Conservation (phyloP, 2,888 invertebrate species). For the Meteorus colon region DNA sequence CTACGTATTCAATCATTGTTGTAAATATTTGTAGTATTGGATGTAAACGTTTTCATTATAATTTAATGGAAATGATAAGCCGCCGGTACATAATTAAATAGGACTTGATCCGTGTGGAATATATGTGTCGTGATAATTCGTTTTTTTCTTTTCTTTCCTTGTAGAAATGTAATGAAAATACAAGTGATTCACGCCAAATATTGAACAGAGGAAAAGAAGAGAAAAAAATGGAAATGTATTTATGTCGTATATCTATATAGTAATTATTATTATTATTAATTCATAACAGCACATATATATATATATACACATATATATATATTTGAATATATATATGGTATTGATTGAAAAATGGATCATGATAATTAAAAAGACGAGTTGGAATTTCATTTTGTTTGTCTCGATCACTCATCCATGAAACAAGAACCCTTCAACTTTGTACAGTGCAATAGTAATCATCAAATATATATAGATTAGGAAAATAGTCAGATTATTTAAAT, state of each 20-base stretch:
- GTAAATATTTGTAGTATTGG: slow-evolving; percentile 58
- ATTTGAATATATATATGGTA: neutral
- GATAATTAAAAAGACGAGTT: slow-evolving; percentile 27
- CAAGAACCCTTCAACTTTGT: neutral
- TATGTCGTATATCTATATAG: slow-evolving; percentile 55
- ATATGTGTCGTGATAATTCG: neutral
- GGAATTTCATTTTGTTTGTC: slow-evolving; percentile 37
- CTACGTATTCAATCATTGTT: slow-evolving; percentile 56
- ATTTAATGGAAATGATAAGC: slow-evolving; percentile 30
- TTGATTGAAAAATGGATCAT: slow-evolving; percentile 8
- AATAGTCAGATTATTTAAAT: no score
- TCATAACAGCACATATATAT: slow-evolving; percentile 1
- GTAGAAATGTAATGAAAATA: slow-evolving; percentile 38
- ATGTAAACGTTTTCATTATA: slow-evolving; percentile 9
- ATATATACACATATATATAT: slow-evolving; percentile 25
- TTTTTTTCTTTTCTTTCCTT: neutral
- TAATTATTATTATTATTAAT: slow-evolving; percentile 36
- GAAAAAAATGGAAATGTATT: slow-evolving; percentile 55
- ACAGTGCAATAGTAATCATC: neutral
- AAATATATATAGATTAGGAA: no score
- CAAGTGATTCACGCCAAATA: slow-evolving; percentile 68
- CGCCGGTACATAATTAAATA: slow-evolving; percentile 21
- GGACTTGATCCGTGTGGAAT: neutral
- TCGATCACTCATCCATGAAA: neutral
- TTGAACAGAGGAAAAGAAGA: slow-evolving; percentile 50